Percentiles rank a stretch among this genome's conserved stretches.
Evolutionary conservation across 2,113 vertebrate species (phyloP).

Genomic region (Oryzias woworae): DNA sequence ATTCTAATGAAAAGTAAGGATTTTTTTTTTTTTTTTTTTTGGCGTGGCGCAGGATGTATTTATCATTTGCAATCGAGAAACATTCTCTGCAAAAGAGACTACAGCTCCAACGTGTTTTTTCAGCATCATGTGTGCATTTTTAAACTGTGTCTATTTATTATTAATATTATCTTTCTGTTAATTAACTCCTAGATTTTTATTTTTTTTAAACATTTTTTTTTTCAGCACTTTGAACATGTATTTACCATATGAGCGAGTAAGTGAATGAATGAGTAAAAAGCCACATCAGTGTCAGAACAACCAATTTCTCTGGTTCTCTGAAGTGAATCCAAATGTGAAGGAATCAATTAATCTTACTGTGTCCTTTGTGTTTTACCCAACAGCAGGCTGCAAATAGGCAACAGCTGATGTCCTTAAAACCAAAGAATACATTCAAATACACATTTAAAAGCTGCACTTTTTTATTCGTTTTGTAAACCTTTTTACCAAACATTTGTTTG

Average conservation of each 20-base stretch:
- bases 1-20: conserved; percentile 66
- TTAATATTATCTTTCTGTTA: no score
- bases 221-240: conserved; percentile 19
- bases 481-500: no score
- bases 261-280: conserved; percentile 30
- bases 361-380: conserved; percentile 52
- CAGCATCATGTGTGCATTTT: no score
- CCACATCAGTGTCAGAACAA: conserved; percentile 59
- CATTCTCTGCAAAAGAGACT: conserved; percentile 30
- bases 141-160: no score
- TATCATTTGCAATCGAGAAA: conserved; percentile 49
- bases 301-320: conserved; percentile 64
- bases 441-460: conserved; percentile 13
- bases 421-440: conserved; percentile 12
- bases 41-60: conserved; percentile 51
- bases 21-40: conserved; percentile 41
- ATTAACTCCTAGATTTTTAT: no score
- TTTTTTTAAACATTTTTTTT: not conserved
- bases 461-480: no score
- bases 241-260: conserved; percentile 21
- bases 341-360: conserved; percentile 68
- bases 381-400: conserved; percentile 44
- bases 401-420: conserved; percentile 29
- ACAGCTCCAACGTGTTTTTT: not conserved
- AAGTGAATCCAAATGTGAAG: conserved; percentile 68